A percentile compares a stretch with the other conserved stretches of the same genome.
Conservation (phyloP, 2,888 invertebrate genomes). For the Dasysyrphus albostriatus region DNA sequence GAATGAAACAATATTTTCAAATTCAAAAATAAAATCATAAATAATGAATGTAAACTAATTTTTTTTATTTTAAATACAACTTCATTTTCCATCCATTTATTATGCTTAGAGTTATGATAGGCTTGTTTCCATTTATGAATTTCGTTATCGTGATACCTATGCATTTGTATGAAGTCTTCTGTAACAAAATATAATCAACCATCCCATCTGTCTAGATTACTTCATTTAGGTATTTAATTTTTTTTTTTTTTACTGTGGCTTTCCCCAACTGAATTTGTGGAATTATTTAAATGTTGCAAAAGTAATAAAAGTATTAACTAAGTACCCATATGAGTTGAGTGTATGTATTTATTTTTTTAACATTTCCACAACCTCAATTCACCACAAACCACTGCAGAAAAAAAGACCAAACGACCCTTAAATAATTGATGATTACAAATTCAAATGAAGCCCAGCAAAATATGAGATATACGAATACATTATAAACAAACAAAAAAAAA, state of each 20-base stretch:
- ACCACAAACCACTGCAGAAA: slow-evolving; percentile 44
- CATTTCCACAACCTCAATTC: slow-evolving; percentile 45
- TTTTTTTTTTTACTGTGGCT: slow-evolving; percentile 12
- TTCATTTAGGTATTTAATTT: slow-evolving; percentile 41
- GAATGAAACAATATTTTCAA: too few relatives aligned
- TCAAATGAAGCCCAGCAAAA: slow-evolving; percentile 29
- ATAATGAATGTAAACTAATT: too few relatives aligned
- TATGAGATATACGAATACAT: not conserved
- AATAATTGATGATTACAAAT: slow-evolving; percentile 37
- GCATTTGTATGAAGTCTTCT: not conserved
- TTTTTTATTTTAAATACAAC: too few relatives aligned
- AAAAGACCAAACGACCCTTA: slow-evolving; percentile 18
- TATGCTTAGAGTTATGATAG: too few relatives aligned
- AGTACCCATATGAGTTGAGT: not conserved
- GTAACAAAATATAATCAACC: not conserved
- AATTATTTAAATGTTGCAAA: slow-evolving; percentile 26
- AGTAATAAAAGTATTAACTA: slow-evolving; percentile 32
- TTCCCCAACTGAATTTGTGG: slow-evolving; percentile 40
- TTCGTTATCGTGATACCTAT: too few relatives aligned
- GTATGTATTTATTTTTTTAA: slow-evolving; percentile 12
- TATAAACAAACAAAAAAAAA: too few relatives aligned
- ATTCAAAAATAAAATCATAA: too few relatives aligned
- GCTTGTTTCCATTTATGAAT: too few relatives aligned
- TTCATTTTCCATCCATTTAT: too few relatives aligned
- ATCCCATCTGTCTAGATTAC: slow-evolving; percentile 3